A percentile compares a stretch with the other conserved stretches of the same genome.
Evolutionary conservation across 2,888 invertebrate genomes (phyloP).

Genomic region (Andrena camellia): DNA sequence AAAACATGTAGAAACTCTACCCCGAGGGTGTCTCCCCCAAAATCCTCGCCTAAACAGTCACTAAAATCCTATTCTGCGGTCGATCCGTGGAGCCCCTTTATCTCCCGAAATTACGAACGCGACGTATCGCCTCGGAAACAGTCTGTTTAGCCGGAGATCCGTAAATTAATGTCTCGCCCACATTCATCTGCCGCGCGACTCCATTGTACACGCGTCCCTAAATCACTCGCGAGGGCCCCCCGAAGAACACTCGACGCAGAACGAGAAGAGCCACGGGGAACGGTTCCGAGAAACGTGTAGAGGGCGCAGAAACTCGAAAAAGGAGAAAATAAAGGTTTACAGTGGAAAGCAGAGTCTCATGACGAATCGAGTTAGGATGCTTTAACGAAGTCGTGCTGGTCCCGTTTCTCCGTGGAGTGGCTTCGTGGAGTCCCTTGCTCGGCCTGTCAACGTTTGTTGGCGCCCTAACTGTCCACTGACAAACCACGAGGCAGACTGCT

Average conservation of each 20-base stretch:
- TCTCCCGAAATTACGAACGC: slow-evolving; percentile 43
- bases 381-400: slow-evolving; percentile 48
- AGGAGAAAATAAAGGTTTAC: background rate
- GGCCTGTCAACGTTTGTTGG: slow-evolving; percentile 43
- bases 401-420: slow-evolving; percentile 22
- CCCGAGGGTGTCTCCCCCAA: background rate
- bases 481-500: slow-evolving; percentile 33
- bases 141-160: slow-evolving; percentile 33
- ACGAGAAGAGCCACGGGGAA: slow-evolving; percentile 28
- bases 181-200: slow-evolving; percentile 30
- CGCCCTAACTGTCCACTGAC: slow-evolving; percentile 32
- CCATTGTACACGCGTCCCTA: slow-evolving; percentile 60
- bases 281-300: slow-evolving; percentile 32
- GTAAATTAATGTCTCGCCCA: slow-evolving; percentile 64
- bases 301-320: background rate
- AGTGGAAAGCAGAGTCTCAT: slow-evolving; percentile 48
- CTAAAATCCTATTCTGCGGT: background rate
- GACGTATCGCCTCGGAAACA: slow-evolving; percentile 24
- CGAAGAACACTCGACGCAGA: slow-evolving; percentile 29
- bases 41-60: background rate
- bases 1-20: background rate
- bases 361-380: slow-evolving; percentile 49
- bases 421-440: slow-evolving; percentile 3
- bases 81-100: slow-evolving; percentile 19
- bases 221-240: slow-evolving; percentile 57